Percentiles rank a stretch among this genome's conserved stretches.
Evolutionary conservation across 1,140 invertebrate species (phyloP).

Genomic region (Microplitis demolitor): DNA sequence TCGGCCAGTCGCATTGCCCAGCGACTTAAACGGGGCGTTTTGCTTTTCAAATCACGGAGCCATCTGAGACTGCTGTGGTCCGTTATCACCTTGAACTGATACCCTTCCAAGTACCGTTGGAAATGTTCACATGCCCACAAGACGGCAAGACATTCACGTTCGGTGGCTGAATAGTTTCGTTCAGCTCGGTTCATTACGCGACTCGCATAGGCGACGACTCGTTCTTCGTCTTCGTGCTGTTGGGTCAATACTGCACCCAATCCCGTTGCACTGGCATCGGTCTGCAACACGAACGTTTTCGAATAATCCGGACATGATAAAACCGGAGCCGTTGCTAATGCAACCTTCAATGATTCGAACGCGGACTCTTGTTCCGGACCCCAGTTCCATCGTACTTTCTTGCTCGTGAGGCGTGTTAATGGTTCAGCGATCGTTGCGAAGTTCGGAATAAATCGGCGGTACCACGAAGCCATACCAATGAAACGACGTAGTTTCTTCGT

Average conservation of each 20-base stretch:
- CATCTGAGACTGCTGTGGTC: slow-evolving; percentile 62
- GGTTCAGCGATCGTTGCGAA: slow-evolving; percentile 43
- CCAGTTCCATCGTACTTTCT: slow-evolving; percentile 39
- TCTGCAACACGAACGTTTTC: too few species aligned
- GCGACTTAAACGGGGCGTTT: slow-evolving; percentile 47
- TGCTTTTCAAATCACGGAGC: slow-evolving; percentile 55
- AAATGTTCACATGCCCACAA: slow-evolving; percentile 59
- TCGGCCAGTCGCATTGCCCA: slow-evolving; percentile 50
- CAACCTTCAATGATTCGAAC: slow-evolving; percentile 18
- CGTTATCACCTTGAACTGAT: slow-evolving; percentile 48
- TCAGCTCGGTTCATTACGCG: too few species aligned
- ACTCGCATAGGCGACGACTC: too few species aligned
- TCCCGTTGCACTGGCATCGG: too few species aligned
- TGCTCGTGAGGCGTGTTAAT: slow-evolving; percentile 39
- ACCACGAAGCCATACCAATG: too few species aligned
- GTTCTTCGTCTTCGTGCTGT: too few species aligned
- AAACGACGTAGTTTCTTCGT: too few species aligned
- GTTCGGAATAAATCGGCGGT: slow-evolving; percentile 13
- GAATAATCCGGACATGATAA: too few species aligned
- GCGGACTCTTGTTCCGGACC: slow-evolving; percentile 18
- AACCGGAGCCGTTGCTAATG: slow-evolving; percentile 10
- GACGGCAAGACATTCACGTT: slow-evolving; percentile 60
- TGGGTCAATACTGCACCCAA: too few species aligned
- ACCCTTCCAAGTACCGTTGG: slow-evolving; percentile 49
- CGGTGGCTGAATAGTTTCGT: slow-evolving; percentile 36